These are phyloP conservation scores for Trididemnum miniatum DNA, from an alignment of 23 tunicate species.

Conservation along the genomic window DNA sequence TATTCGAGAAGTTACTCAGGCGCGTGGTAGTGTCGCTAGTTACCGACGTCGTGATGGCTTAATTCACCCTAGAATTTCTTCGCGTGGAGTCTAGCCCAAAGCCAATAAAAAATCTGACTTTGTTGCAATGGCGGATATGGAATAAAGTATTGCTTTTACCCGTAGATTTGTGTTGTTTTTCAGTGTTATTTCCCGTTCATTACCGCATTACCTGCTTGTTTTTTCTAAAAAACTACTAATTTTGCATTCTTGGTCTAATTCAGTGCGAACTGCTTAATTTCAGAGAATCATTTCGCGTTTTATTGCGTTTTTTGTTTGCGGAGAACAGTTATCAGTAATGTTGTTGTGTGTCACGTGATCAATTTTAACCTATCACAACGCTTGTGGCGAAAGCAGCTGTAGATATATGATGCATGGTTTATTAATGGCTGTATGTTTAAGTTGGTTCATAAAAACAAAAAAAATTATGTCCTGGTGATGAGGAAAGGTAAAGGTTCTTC, in stretches of 20 bases:
- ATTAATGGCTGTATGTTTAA: neutral
- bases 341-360: neutral
- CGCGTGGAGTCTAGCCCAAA: slow-evolving; percentile 2
- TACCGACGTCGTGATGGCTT: slow-evolving; percentile 21
- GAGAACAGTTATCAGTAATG: neutral
- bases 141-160: neutral
- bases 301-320: neutral
- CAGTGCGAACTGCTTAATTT: neutral
- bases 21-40: slow-evolving; percentile 3
- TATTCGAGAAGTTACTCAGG: slow-evolving; percentile 1
- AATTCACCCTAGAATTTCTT: slow-evolving; percentile 18
- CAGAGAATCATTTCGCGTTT: neutral
- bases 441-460: neutral
- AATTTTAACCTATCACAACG: neutral
- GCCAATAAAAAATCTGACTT: slow-evolving; percentile 17
- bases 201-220: neutral
- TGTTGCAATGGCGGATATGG: neutral
- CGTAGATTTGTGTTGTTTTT: neutral
- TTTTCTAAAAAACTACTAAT: neutral
- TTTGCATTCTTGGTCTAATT: no score
- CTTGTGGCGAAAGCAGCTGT: neutral
- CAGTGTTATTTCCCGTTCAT: neutral
- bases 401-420: neutral
- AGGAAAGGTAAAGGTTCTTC: neutral
- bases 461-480: neutral